Evolutionary conservation across 2,113 vertebrate genomes (phyloP).

Genomic region (Jaculus jaculus): DNA sequence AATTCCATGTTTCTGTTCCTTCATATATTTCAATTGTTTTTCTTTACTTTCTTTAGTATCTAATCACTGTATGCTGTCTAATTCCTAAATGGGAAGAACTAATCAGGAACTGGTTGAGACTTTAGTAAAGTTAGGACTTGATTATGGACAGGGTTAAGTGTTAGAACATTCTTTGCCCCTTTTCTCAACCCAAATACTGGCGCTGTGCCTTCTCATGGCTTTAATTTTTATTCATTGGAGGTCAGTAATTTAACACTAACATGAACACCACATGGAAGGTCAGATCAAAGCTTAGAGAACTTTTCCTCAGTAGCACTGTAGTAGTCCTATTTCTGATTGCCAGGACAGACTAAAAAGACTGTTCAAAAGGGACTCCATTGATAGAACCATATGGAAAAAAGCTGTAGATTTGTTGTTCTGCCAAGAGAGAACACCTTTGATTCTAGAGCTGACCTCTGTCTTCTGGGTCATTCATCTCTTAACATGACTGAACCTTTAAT

Average conservation of each 20-base stretch:
- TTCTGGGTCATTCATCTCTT: slow-evolving; percentile 69
- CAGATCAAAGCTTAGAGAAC: slow-evolving; percentile 32
- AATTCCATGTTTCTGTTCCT: slow-evolving; percentile 72
- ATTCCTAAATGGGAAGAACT: slow-evolving; percentile 66
- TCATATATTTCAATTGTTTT: slow-evolving; percentile 77
- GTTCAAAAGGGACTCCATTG: slow-evolving; percentile 60
- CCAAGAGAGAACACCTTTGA: slow-evolving; percentile 35
- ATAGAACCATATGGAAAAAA: slow-evolving; percentile 33
- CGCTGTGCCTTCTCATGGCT: slow-evolving; percentile 59
- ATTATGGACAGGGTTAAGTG: slow-evolving; percentile 64
- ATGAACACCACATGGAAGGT: not conserved
- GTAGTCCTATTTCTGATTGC: slow-evolving; percentile 5
- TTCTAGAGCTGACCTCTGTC: slow-evolving; percentile 65
- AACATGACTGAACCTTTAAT: slow-evolving; percentile 76
- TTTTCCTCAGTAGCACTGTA: not conserved
- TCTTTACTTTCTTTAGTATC: slow-evolving; percentile 70
- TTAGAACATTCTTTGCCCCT: slow-evolving; percentile 62
- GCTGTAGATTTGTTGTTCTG: slow-evolving; percentile 42
- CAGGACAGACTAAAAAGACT: slow-evolving; percentile 45
- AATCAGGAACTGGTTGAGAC: slow-evolving; percentile 65
- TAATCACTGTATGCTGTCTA: slow-evolving; percentile 76
- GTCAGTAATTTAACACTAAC: slow-evolving; percentile 31
- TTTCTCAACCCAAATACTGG: slow-evolving; percentile 43
- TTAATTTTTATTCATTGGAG: slow-evolving; percentile 52
- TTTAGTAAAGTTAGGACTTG: slow-evolving; percentile 53